These are phyloP conservation scores for Holothuria scabra DNA, from an alignment of 53 echinoderm and acorn worm genomes.

Conservation along the genomic window DNA sequence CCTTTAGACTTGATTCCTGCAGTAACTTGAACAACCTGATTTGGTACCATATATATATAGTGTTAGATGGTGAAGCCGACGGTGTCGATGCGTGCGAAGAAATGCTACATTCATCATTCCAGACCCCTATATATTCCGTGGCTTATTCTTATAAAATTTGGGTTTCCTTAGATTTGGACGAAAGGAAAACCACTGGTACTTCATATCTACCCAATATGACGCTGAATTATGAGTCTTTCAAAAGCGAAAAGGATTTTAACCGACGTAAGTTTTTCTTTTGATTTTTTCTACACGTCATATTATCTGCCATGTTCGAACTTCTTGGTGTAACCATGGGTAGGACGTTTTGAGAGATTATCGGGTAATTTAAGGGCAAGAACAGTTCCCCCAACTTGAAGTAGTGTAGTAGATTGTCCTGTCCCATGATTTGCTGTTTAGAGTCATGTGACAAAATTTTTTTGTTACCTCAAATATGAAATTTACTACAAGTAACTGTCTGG, in stretches of 20 bases:
- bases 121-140: constrained; percentile 44
- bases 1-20: constrained; percentile 24
- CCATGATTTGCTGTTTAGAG: too few species aligned
- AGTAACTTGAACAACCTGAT: neutral
- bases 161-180: constrained; percentile 10
- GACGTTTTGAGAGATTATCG: too few species aligned
- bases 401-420: too few species aligned
- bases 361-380: too few species aligned
- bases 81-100: constrained; percentile 24
- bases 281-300: neutral
- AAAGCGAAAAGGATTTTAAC: constrained; percentile 19
- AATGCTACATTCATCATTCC: constrained; percentile 29
- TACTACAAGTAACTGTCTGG: too few species aligned
- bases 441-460: too few species aligned
- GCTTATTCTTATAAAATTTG: constrained; percentile 42
- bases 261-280: constrained; percentile 5
- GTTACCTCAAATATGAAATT: too few species aligned
- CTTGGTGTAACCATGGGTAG: too few species aligned
- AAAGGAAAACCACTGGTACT: neutral
- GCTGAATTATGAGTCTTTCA: constrained; percentile 33
- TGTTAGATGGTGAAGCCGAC: constrained; percentile 9
- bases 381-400: too few species aligned
- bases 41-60: constrained; percentile 11
- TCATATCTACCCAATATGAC: constrained; percentile 41
- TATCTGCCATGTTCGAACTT: too few species aligned